Conservation (phyloP, 2,113 vertebrate genomes). For the Sorex araneus region DNA sequence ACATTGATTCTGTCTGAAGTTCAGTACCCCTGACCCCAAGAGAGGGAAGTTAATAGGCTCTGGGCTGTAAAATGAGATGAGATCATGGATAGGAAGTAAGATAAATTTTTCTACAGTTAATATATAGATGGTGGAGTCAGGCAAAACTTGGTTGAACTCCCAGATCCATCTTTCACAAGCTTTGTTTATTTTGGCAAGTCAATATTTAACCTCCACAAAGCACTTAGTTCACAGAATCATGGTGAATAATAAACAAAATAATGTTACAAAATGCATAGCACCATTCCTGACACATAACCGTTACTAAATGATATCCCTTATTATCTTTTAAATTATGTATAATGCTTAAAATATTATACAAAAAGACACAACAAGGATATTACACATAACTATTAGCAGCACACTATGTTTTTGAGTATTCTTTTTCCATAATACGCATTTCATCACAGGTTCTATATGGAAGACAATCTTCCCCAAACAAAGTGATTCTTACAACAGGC, state of each 20-base stretch:
- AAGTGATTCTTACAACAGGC: not conserved
- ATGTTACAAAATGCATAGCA: not conserved
- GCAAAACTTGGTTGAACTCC: conserved; percentile 44
- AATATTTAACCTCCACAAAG: conserved; percentile 26
- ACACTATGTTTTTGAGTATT: not conserved
- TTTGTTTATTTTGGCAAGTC: not conserved
- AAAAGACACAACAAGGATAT: not conserved
- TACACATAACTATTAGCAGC: not conserved
- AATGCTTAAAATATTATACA: not conserved
- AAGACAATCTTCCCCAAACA: conserved; percentile 10
- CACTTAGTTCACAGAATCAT: not conserved
- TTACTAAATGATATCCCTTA: not conserved
- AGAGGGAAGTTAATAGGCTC: not conserved
- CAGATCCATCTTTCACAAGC: conserved; percentile 11
- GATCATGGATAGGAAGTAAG: conserved; percentile 43
- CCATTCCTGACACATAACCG: not conserved
- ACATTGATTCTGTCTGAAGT: not conserved
- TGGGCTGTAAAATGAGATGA: conserved; percentile 44
- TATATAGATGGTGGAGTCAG: not conserved
- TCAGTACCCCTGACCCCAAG: conserved; percentile 2
- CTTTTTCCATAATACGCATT: conserved; percentile 28
- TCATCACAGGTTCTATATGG: conserved; percentile 6
- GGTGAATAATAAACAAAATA: conserved; percentile 52
- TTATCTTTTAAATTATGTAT: conserved; percentile 14
- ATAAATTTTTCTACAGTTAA: conserved; percentile 42